A percentile compares a stretch with the other conserved stretches of the same genome.
Evolutionary conservation across 2,797 vertebrate genomes (phyloP).

Genomic region (Periparus ater): DNA sequence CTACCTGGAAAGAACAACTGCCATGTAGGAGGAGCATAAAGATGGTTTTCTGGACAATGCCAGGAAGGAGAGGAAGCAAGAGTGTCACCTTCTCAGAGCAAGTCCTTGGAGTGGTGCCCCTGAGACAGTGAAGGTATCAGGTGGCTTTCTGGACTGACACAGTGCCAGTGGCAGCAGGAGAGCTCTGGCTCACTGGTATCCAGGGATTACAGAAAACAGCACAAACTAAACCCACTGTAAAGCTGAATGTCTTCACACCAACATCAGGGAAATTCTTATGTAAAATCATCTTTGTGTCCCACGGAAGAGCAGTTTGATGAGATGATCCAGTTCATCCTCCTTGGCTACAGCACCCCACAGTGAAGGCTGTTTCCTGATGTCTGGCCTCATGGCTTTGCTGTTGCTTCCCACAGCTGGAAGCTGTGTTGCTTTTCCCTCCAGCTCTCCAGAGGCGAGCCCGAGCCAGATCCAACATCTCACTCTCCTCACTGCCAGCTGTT

Average conservation of each 20-base stretch:
- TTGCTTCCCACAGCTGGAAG: slow-evolving; percentile 22
- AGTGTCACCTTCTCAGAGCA: neutral
- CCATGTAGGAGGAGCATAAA: neutral
- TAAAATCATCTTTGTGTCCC: neutral
- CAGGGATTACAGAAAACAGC: neutral
- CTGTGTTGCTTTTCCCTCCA: neutral
- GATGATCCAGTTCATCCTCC: neutral
- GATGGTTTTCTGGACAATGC: neutral
- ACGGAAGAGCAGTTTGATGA: rapidly evolving
- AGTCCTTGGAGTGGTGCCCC: neutral
- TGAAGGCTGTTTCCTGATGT: neutral
- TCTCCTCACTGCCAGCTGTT: neutral
- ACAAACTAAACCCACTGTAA: neutral
- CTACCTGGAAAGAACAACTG: neutral
- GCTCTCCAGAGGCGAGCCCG: neutral
- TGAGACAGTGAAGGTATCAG: neutral
- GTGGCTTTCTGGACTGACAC: neutral
- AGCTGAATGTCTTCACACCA: neutral
- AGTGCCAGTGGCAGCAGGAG: neutral
- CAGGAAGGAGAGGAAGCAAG: neutral
- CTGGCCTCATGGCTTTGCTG: neutral
- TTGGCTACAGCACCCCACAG: neutral
- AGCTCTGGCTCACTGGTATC: neutral
- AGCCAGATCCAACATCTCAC: neutral
- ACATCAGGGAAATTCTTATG: neutral